Evolutionary conservation across 1,140 invertebrate genomes (phyloP).

Genomic region (Condylostylus longicornis): DNA sequence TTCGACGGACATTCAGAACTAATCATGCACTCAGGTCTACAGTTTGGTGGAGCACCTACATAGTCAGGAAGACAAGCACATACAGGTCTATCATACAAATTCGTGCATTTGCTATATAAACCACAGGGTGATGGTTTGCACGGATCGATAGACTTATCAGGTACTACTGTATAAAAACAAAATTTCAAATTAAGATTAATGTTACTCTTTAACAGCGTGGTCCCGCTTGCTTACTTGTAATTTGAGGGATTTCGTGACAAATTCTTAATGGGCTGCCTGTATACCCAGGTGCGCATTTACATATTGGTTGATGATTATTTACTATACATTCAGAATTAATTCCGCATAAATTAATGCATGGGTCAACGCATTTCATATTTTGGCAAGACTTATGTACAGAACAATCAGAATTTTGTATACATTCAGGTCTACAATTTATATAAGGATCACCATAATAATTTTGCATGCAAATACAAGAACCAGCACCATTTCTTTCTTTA

Average conservation of each 20-base stretch:
- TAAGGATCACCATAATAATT: slow-evolving; percentile 75
- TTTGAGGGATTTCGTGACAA: slow-evolving; percentile 47
- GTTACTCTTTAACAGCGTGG: background rate
- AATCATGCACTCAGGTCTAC: slow-evolving; percentile 64
- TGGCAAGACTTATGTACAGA: slow-evolving; percentile 55
- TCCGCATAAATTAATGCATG: slow-evolving; percentile 64
- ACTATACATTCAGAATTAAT: slow-evolving; percentile 68
- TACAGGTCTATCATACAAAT: slow-evolving; percentile 53
- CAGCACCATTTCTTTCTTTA: slow-evolving; percentile 56
- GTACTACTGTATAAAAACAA: slow-evolving; percentile 35
- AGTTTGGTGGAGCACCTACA: slow-evolving; percentile 60
- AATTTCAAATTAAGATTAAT: slow-evolving; percentile 15
- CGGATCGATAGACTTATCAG: slow-evolving; percentile 43
- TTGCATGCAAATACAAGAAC: slow-evolving; percentile 62
- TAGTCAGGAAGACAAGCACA: slow-evolving; percentile 67
- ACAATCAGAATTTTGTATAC: slow-evolving; percentile 68
- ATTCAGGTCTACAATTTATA: slow-evolving; percentile 61
- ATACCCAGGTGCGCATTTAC: slow-evolving; percentile 57
- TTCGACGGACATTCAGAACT: slow-evolving; percentile 67
- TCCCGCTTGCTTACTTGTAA: slow-evolving; percentile 42
- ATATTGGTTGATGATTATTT: slow-evolving; percentile 65
- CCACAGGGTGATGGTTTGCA: slow-evolving; percentile 70
- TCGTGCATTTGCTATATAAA: slow-evolving; percentile 60
- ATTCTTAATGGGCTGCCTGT: slow-evolving; percentile 59
- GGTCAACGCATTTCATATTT: slow-evolving; percentile 67